Evolutionary conservation across 2,888 invertebrate species (phyloP).

Genomic region (Coelopa pilipes): DNA sequence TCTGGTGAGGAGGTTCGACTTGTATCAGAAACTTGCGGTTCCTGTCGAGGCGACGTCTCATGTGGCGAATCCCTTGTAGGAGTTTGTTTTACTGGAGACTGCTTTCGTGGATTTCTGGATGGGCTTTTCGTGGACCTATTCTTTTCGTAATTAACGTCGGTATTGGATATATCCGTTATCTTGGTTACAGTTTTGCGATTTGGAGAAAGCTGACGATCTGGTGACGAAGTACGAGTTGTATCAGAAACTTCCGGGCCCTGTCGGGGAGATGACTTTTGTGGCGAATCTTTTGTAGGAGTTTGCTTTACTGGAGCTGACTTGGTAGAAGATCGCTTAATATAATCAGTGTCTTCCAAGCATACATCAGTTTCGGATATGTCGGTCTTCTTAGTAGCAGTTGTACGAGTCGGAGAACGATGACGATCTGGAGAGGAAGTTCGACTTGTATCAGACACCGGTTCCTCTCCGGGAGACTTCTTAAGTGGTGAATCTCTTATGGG

Average conservation of each 20-base stretch:
- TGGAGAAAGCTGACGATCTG: background rate
- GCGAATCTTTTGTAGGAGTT: conserved; percentile 8
- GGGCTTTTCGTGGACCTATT: no score
- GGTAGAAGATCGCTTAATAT: background rate
- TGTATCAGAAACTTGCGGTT: background rate
- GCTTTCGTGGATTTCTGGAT: background rate
- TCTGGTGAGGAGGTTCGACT: background rate
- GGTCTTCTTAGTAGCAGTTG: background rate
- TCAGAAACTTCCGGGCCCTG: background rate
- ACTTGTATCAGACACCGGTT: conserved; percentile 29
- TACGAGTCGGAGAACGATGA: conserved; percentile 31
- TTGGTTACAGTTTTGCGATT: background rate
- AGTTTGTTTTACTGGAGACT: background rate
- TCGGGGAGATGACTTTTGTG: conserved; percentile 1
- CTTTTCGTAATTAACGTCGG: no score
- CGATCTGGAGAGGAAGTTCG: conserved; percentile 38
- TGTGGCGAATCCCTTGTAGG: background rate
- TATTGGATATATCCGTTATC: no score
- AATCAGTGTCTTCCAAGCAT: background rate
- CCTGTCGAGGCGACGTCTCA: background rate
- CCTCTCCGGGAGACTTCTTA: background rate
- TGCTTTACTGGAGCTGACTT: background rate
- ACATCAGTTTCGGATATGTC: background rate
- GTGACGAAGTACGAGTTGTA: background rate
- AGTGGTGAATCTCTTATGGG: background rate